Conservation (phyloP, 2,113 vertebrate genomes). For the Climacteris rufus region DNA sequence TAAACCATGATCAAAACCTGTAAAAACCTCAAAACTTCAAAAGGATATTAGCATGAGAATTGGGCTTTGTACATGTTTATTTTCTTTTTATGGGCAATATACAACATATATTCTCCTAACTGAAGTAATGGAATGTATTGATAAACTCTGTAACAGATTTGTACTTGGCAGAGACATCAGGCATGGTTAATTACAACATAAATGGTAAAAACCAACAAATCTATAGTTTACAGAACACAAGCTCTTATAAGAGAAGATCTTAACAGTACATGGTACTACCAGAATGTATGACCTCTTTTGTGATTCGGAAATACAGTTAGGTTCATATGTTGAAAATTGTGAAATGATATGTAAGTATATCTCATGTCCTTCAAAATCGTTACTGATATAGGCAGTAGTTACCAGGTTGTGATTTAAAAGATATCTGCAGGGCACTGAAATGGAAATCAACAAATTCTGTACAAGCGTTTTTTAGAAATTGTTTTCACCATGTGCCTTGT, state of each 20-base stretch:
- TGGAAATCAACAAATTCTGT: slow-evolving; percentile 54
- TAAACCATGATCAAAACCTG: not conserved
- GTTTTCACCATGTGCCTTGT: slow-evolving; percentile 64
- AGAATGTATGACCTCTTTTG: not conserved
- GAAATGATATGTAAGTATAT: slow-evolving; percentile 19
- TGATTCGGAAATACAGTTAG: slow-evolving; percentile 24
- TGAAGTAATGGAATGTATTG: not conserved
- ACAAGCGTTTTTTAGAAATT: slow-evolving; percentile 38
- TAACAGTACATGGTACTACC: not conserved
- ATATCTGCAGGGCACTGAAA: slow-evolving; percentile 52
- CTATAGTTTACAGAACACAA: not conserved
- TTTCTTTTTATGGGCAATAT: not conserved
- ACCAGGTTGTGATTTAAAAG: slow-evolving; percentile 53
- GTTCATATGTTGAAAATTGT: slow-evolving; percentile 31
- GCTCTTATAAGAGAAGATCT: not conserved
- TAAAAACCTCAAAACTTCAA: not conserved
- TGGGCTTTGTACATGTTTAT: not conserved
- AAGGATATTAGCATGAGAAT: not conserved
- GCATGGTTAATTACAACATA: not conserved
- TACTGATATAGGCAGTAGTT: slow-evolving; percentile 46
- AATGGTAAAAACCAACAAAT: not conserved
- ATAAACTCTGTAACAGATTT: not conserved
- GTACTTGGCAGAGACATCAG: not conserved
- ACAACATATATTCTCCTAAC: not conserved
- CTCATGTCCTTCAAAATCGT: slow-evolving; percentile 63